phyloP scores from a whole-genome alignment of 1,140 invertebrate genomes.

The Spodoptera litura region DNA sequence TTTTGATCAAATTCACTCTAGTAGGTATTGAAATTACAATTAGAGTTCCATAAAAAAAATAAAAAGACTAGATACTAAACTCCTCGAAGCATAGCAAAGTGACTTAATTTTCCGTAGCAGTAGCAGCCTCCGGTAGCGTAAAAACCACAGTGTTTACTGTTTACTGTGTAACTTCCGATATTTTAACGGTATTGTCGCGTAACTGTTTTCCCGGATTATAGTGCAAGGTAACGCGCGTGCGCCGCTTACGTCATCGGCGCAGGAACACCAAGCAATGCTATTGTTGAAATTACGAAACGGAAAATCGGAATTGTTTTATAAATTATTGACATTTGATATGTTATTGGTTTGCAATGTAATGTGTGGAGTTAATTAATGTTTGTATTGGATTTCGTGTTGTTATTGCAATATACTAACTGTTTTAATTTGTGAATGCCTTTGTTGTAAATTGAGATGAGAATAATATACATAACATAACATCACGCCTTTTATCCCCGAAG shows the following conservation, averaged over 20 bases:
- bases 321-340: slow-evolving; percentile 10
- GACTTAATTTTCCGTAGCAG: neutral
- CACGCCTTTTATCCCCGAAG: too few relatives aligned
- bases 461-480: too few relatives aligned
- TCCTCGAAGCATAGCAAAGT: neutral
- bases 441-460: neutral
- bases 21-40: neutral
- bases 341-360: neutral
- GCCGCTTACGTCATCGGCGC: slow-evolving; percentile 14
- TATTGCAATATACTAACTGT: neutral
- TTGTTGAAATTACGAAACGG: slow-evolving; percentile 30
- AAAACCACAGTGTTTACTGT: slow-evolving; percentile 22
- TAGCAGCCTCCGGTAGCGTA: neutral
- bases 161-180: slow-evolving; percentile 18
- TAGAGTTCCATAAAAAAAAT: neutral
- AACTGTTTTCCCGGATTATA: slow-evolving; percentile 46
- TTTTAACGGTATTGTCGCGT: slow-evolving; percentile 37
- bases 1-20: neutral
- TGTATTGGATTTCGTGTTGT: neutral
- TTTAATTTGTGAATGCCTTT: neutral
- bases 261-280: slow-evolving; percentile 2
- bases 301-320: slow-evolving; percentile 25
- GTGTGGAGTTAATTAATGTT: slow-evolving; percentile 18
- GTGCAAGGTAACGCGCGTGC: neutral
- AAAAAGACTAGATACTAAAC: neutral